Evolutionary conservation across 2,888 invertebrate genomes (phyloP).

Genomic region (Cephus runcator): DNA sequence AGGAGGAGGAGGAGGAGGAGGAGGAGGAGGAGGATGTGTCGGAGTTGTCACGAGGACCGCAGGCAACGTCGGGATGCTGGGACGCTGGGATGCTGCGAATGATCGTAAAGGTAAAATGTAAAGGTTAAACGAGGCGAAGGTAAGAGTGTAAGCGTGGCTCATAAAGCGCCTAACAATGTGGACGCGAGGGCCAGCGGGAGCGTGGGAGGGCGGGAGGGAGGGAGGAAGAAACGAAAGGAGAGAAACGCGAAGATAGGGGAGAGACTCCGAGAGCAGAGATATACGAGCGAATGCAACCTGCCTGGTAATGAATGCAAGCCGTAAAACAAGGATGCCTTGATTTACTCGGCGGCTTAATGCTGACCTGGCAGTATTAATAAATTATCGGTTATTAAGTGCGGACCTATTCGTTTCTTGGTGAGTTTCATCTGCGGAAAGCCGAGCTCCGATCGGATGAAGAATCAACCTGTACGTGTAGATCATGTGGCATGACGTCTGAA

Average conservation of each 20-base stretch:
- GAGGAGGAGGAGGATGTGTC: background rate
- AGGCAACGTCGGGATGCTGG: constrained; percentile 13
- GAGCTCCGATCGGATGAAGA: background rate
- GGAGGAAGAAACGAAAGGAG: constrained; percentile 20
- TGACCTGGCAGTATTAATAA: constrained; percentile 58
- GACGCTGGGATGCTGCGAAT: constrained; percentile 27
- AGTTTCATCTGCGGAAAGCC: background rate
- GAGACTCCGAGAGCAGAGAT: constrained; percentile 43
- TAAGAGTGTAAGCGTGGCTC: constrained; percentile 48
- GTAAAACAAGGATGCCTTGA: constrained; percentile 62
- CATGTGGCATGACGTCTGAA: background rate
- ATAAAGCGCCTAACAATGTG: constrained; percentile 51
- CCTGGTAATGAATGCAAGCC: constrained; percentile 63
- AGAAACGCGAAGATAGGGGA: constrained; percentile 4
- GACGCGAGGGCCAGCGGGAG: constrained; percentile 24
- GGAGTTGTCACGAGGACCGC: constrained; percentile 34
- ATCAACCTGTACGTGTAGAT: constrained; percentile 1
- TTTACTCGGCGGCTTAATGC: constrained; percentile 60
- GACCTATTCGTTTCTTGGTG: constrained; percentile 19
- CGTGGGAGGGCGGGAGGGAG: constrained; percentile 14
- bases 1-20: constrained; percentile 1
- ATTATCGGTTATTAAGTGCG: constrained; percentile 62
- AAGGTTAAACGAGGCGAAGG: constrained; percentile 42
- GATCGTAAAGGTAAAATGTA: constrained; percentile 20
- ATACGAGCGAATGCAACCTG: constrained; percentile 62